Evolutionary conservation across 1,140 invertebrate species (phyloP).

Genomic region (Aphelinus certus): DNA sequence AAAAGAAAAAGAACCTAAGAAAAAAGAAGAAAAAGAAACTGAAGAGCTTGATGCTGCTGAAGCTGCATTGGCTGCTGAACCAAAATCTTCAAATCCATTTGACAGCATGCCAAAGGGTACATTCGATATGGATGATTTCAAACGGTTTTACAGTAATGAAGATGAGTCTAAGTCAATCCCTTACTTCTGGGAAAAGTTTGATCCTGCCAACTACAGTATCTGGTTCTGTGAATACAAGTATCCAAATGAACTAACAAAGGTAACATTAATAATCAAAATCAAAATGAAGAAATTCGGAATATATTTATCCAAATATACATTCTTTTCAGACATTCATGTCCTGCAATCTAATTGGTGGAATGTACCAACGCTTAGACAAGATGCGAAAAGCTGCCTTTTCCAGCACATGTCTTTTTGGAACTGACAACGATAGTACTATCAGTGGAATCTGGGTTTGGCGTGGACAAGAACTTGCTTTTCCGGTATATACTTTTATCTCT

Average conservation of each 20-base stretch:
- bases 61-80: conserved; percentile 77
- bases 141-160: conserved; percentile 96
- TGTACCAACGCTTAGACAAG: conserved; percentile 98
- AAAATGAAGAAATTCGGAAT: conserved; percentile 1
- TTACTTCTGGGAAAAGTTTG: conserved; percentile 99
- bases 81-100: conserved; percentile 93
- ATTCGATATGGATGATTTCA: conserved; percentile 97
- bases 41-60: conserved; percentile 73
- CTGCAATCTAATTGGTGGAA: conserved; percentile 70
- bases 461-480: conserved; percentile 93
- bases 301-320: conserved; percentile 34
- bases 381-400: conserved; percentile 97
- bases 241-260: conserved; percentile 88
- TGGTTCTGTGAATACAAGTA: conserved; percentile 99
- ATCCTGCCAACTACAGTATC: conserved; percentile 95
- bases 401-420: conserved; percentile 92
- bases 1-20: conserved; percentile 66
- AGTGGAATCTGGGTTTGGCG: conserved; percentile 98
- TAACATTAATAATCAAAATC: conserved; percentile 51
- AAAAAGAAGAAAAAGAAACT: conserved; percentile 70
- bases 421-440: conserved; percentile 91
- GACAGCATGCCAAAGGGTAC: conserved; percentile 87
- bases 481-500: conserved; percentile 64
- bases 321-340: conserved; percentile 65
- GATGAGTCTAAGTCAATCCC: conserved; percentile 93